A percentile compares a stretch with the other conserved stretches of the same genome.
These are phyloP conservation scores for Limnothrissa miodon DNA, from an alignment of 2,113 vertebrate species.

Conservation along the genomic window DNA sequence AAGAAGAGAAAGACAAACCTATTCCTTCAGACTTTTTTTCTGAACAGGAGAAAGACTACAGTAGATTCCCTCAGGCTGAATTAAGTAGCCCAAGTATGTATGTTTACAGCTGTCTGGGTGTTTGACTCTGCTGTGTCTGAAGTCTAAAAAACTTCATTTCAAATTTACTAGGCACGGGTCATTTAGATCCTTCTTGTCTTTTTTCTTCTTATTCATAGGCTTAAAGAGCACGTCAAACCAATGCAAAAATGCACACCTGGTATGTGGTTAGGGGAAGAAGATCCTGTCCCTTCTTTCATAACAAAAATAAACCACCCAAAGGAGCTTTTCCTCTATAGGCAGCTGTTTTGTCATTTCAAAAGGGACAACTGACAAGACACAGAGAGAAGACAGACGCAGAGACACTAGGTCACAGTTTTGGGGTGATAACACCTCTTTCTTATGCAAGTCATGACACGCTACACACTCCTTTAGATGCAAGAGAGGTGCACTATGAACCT, in stretches of 20 bases:
- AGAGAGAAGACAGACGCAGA: slow-evolving; percentile 5
- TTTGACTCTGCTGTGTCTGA: no score
- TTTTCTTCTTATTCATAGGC: neutral
- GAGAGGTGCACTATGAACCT: neutral
- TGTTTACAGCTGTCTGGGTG: no score
- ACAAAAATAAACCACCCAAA: slow-evolving; percentile 11
- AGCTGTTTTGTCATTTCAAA: slow-evolving; percentile 28
- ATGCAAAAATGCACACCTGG: neutral
- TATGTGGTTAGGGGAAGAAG: neutral
- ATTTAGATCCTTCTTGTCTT: no score
- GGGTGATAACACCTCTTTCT: slow-evolving; percentile 27
- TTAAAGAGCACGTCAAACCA: neutral
- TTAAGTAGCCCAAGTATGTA: no score
- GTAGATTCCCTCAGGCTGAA: no score
- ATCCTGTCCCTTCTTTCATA: neutral
- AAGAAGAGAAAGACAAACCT: neutral
- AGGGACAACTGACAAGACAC: neutral
- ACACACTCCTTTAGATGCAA: slow-evolving; percentile 3
- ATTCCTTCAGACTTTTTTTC: neutral
- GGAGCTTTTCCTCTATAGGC: slow-evolving; percentile 16
- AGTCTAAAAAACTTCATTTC: no score
- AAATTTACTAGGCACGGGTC: no score
- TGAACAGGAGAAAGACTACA: neutral
- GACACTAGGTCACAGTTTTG: slow-evolving; percentile 34
- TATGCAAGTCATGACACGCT: slow-evolving; percentile 34